Percentiles rank a stretch among this genome's conserved stretches.
Evolutionary conservation across 1,140 invertebrate genomes (phyloP).

Genomic region (Trichonephila inaurata): DNA sequence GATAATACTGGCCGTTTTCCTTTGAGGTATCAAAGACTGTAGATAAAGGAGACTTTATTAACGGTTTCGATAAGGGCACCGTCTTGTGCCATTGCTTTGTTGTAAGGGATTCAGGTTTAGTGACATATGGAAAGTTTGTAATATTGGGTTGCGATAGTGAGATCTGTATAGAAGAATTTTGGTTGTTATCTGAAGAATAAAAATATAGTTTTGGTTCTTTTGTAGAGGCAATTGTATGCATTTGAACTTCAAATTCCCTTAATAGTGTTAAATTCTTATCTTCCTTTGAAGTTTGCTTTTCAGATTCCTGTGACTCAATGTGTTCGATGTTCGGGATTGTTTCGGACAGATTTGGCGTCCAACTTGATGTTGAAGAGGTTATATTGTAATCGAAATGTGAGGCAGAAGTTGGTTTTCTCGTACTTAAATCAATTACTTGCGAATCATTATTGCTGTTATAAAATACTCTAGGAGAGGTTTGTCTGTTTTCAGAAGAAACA

Average conservation of each 20-base stretch:
- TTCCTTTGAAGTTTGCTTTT: not conserved
- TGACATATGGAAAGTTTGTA: not conserved
- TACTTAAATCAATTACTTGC: not conserved
- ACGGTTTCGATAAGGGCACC: not conserved
- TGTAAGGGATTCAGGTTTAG: not conserved
- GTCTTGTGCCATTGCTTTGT: not conserved
- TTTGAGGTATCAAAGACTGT: slow-evolving; percentile 31
- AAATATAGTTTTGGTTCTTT: not conserved
- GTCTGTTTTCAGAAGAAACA: not conserved
- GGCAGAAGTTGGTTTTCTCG: not conserved
- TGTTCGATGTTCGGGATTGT: not conserved
- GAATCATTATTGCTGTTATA: not conserved
- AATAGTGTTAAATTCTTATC: not conserved
- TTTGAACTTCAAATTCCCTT: not conserved
- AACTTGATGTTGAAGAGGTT: not conserved
- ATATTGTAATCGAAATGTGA: not conserved
- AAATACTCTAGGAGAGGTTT: not conserved
- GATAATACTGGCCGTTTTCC: slow-evolving; percentile 49
- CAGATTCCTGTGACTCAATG: not conserved
- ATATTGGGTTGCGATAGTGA: not conserved
- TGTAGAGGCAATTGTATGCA: not conserved
- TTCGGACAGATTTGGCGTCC: not conserved
- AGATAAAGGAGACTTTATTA: slow-evolving; percentile 33
- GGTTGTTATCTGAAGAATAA: not conserved
- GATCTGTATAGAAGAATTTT: not conserved